Evolutionary conservation across 1,140 invertebrate genomes (phyloP).

Genomic region (Scylla paramamosain): DNA sequence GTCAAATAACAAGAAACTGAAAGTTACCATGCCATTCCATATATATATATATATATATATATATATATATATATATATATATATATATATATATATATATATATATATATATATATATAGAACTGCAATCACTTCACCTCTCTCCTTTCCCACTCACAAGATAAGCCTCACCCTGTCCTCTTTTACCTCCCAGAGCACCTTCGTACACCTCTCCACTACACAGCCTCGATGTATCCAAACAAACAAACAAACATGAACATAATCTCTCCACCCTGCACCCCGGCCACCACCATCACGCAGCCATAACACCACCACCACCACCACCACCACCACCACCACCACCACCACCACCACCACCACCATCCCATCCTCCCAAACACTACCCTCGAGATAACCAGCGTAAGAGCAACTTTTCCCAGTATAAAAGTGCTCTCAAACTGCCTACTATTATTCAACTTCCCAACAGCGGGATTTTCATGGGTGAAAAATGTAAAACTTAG

Average conservation of each 20-base stretch:
- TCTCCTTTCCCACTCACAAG: neutral
- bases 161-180: neutral
- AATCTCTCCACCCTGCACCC: neutral
- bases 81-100: constrained; percentile 28
- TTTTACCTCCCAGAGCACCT: neutral
- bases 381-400: constrained; percentile 32
- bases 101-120: neutral
- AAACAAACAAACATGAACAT: neutral
- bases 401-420: constrained; percentile 32
- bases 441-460: constrained; percentile 52
- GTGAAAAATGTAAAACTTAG: constrained; percentile 36
- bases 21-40: neutral
- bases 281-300: neutral
- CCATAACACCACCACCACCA: neutral
- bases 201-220: neutral
- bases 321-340: neutral
- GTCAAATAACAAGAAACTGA: neutral
- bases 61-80: constrained; percentile 44
- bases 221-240: neutral
- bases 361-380: neutral
- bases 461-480: constrained; percentile 41
- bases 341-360: neutral
- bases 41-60: constrained; percentile 33
- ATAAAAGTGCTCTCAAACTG: constrained; percentile 45
- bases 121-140: neutral